These are phyloP conservation scores for Caradrina clavipalpis DNA, from an alignment of 2,888 invertebrate species.

Conservation along the genomic window DNA sequence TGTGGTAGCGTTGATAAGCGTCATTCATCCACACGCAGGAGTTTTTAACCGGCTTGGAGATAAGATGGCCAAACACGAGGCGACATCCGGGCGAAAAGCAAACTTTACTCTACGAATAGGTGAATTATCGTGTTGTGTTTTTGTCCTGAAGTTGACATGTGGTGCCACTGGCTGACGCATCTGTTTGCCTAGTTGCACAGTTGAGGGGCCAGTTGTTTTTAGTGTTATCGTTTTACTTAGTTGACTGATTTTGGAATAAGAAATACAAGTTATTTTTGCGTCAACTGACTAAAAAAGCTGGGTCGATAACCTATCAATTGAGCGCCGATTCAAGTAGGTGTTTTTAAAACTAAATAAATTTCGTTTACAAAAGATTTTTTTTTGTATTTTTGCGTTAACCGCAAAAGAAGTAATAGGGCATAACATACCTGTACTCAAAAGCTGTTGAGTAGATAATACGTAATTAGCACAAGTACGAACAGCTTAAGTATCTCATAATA, in stretches of 20 bases:
- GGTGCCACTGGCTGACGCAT: slow-evolving; percentile 70
- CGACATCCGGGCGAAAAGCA: slow-evolving; percentile 84
- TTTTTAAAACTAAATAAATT: slow-evolving; percentile 16
- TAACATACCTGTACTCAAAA: slow-evolving; percentile 37
- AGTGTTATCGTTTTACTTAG: slow-evolving; percentile 7
- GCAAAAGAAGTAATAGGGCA: slow-evolving; percentile 27
- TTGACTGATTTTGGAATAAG: slow-evolving; percentile 21
- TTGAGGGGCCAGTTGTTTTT: slow-evolving; percentile 37
- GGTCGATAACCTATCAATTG: slow-evolving; percentile 7
- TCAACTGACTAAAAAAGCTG: slow-evolving; percentile 20
- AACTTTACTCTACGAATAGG: slow-evolving; percentile 69
- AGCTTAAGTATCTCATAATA: slow-evolving; percentile 47
- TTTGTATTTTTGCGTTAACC: slow-evolving; percentile 10
- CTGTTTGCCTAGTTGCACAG: slow-evolving; percentile 62
- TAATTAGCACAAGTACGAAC: slow-evolving; percentile 58
- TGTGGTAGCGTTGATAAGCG: slow-evolving; percentile 78
- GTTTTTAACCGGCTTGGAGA: slow-evolving; percentile 75
- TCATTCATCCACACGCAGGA: slow-evolving; percentile 76
- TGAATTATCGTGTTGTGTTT: slow-evolving; percentile 66
- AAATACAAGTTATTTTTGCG: slow-evolving; percentile 20
- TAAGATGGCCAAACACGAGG: slow-evolving; percentile 80
- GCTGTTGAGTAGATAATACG: slow-evolving; percentile 47
- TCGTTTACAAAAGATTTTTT: neutral
- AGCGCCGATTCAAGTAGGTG: neutral
- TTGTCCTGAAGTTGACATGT: slow-evolving; percentile 70